Evolutionary conservation across 1,140 invertebrate species (phyloP), one percentile per base, ranked within the genome.

Genomic region (Zaprionus davidi): DNA sequence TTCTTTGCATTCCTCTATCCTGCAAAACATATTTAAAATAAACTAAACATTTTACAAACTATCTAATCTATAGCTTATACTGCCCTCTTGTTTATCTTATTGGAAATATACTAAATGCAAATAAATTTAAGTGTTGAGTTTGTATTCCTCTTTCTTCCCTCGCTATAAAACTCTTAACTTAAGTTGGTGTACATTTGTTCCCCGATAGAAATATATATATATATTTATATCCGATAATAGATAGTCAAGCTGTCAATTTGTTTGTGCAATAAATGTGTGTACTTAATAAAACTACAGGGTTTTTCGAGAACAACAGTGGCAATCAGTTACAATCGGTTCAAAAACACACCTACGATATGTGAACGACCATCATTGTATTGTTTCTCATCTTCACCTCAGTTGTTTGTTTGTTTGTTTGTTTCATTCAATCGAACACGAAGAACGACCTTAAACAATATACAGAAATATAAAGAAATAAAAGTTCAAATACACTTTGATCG

Each of bases 1-100:
- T 28, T 58, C 20, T 24, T 38, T 38, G 11, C 20, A 55, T 65
- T 66, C 34, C 51, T 13, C 20, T 22, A 13, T 51, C 3, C 41
- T n/a, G 41, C 41, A 46, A 46, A 41, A 17, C 3, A 34, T 7
- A 51, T 51, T 51, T 1, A 5, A 51, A 51, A 51, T 51, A 51
- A 51, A 51, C 46, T 51, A 24, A 51, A 13, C 20, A 24, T 51
- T 46, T 17, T 46, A 46, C 7, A 46, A 51, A 51, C 46, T 24
- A 51, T 51, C 46, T 51, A 22, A 51, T 51, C 20, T 24, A 13
- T 24, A 24, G 46, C 46, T 51, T 51, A 22, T 12, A 51, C 46
- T 51, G 46, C 46, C 46, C 46, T 51, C 22, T 24, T 51, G 46
- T 51, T 51, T 46, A 46, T 46, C 41, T 51, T 51, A 24, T 51